Percentiles rank a stretch among this genome's conserved stretches.
Conservation (phyloP, 2,113 vertebrate genomes). For the Ameiurus melas region DNA sequence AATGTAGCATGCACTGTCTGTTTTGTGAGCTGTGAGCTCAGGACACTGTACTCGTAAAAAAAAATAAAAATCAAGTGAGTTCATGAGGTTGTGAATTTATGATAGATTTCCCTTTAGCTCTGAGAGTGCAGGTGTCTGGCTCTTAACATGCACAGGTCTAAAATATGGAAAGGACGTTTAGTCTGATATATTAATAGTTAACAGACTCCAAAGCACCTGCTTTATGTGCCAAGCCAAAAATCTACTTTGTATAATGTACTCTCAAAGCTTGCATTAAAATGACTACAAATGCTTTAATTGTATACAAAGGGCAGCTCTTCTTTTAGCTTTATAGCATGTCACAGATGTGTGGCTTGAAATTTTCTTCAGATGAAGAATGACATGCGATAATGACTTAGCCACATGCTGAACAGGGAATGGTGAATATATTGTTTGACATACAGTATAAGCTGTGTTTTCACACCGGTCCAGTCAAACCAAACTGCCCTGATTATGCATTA, state of each 20-base stretch:
- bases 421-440: not conserved
- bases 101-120: conserved; percentile 12
- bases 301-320: not conserved
- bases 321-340: not conserved
- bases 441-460: not conserved
- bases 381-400: not conserved
- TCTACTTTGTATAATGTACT: not conserved
- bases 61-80: not conserved
- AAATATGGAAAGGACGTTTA: conserved; percentile 21
- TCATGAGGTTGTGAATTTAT: conserved; percentile 10
- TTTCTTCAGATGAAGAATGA: conserved; percentile 1
- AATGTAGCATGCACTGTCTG: conserved; percentile 40
- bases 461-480: not conserved
- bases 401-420: not conserved
- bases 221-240: conserved; percentile 1
- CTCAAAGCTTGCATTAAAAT: not conserved
- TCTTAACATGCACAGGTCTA: not conserved
- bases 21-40: conserved; percentile 14
- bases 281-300: not conserved
- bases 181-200: not conserved
- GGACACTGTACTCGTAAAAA: conserved; percentile 33
- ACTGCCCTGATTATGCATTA: not conserved
- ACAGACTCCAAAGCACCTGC: conserved; percentile 7
- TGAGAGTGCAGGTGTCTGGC: conserved; percentile 19
- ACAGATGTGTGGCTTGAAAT: conserved; percentile 15